Evolutionary conservation across 1,140 invertebrate genomes (phyloP), one percentile per base, ranked within the genome.

Genomic region (Panagrolaimus sp.): DNA sequence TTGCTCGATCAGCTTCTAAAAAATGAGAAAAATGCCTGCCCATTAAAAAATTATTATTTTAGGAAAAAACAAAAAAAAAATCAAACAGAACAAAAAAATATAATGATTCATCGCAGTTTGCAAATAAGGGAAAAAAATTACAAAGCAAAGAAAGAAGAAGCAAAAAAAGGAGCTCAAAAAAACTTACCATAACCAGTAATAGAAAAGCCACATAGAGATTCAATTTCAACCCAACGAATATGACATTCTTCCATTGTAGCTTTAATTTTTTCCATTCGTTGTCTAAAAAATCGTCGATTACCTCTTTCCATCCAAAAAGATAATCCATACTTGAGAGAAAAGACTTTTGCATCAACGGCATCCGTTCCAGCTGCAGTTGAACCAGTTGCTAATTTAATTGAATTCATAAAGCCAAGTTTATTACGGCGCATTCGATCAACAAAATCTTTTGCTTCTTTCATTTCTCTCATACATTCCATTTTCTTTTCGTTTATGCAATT

Each of bases 191-290:
- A 67, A 11, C 73, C 73, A 5, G 67, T 78, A 57, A 78, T 80
- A 11, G 72, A 80, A 57, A 81, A 83, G 5, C 79, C 79, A 57
- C 73, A 76, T 13, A 81, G 38, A 9, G 74, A 68, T 67, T 81
- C 79, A 43, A 81, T 83, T 62, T 81, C 70, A 23, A 75, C 66
- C 76, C 78, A 81, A 47, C 79, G 53, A 43, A 83, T 69, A 31
- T 76, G 70, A 11, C 75, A 72, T 64, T 81, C 79, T n/a, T 71
- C 69, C 16, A 83, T 74, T 13, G 69, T 66, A 5, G 69, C 47
- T 25, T 76, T 79, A 46, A 82, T 82, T 57, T 76, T 75, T 70
- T 82, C 80, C 80, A 82, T 82, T 63, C 81, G 69, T 47, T 66
- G 69, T 71, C 78, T 81, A 25, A 65, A 73, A 62, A 46, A 62